Conservation (phyloP, 2,797 vertebrate species). For the Heliangelus exortis region DNA sequence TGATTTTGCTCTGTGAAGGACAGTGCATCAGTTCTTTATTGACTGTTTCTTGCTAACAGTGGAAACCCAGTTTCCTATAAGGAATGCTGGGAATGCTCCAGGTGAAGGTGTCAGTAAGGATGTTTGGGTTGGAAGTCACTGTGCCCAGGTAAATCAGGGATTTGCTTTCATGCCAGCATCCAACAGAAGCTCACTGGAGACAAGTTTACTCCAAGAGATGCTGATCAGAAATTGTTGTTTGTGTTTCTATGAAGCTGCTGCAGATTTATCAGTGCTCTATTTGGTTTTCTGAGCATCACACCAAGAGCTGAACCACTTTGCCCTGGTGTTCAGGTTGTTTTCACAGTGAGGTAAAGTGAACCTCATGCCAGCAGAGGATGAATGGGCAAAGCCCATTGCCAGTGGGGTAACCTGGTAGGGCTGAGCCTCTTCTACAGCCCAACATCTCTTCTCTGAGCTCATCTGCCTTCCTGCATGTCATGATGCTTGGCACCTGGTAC, state of each 20-base stretch:
- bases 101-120: neutral
- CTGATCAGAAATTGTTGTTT: neutral
- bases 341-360: neutral
- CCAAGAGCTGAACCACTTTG: neutral
- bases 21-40: neutral
- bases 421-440: neutral
- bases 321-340: neutral
- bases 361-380: neutral
- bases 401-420: neutral
- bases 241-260: neutral
- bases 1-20: neutral
- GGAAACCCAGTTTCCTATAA: neutral
- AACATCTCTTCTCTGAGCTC: neutral
- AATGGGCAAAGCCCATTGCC: neutral
- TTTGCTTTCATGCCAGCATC: neutral
- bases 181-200: neutral
- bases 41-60: neutral
- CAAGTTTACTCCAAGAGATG: neutral
- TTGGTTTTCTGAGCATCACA: neutral
- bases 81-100: neutral
- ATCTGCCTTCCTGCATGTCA: neutral
- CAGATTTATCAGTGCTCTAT: neutral
- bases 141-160: neutral
- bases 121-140: neutral
- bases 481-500: slow-evolving; percentile 46